A percentile compares a stretch with the other conserved stretches of the same genome.
phyloP scores from a whole-genome alignment of 1,140 invertebrate genomes.

The Metopolophium dirhodum region DNA sequence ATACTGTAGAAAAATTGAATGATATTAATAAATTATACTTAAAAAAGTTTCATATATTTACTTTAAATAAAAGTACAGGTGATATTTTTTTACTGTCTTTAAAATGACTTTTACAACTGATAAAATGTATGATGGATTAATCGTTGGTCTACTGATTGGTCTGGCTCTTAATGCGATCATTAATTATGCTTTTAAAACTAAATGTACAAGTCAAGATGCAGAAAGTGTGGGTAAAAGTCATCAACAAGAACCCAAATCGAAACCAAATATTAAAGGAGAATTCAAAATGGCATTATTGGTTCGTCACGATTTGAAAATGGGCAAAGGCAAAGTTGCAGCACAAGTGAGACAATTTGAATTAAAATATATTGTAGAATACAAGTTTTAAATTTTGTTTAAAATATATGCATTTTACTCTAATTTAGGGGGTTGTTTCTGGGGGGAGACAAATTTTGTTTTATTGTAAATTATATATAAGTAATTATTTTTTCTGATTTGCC shows the following conservation, averaged over 20 bases:
- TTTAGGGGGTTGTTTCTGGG: too few species aligned
- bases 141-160: neutral
- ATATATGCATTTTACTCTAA: too few species aligned
- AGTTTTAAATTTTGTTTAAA: too few species aligned
- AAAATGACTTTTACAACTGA: neutral
- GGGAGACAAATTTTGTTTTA: too few species aligned
- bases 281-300: slow-evolving; percentile 83
- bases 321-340: slow-evolving; percentile 90
- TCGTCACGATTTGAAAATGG: slow-evolving; percentile 89
- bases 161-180: neutral
- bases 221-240: neutral
- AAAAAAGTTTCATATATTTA: neutral
- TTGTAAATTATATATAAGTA: too few species aligned
- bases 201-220: neutral
- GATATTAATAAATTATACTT: neutral
- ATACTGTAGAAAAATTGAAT: neutral
- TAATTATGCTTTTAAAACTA: neutral
- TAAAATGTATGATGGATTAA: neutral
- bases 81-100: neutral
- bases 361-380: neutral
- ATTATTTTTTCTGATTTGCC: too few species aligned
- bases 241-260: neutral
- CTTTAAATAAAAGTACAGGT: neutral
- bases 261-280: neutral
- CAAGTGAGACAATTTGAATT: slow-evolving; percentile 64